A percentile compares a stretch with the other conserved stretches of the same genome.
Evolutionary conservation across 2,797 vertebrate genomes (phyloP).

Genomic region (Poliocrania exsul): DNA sequence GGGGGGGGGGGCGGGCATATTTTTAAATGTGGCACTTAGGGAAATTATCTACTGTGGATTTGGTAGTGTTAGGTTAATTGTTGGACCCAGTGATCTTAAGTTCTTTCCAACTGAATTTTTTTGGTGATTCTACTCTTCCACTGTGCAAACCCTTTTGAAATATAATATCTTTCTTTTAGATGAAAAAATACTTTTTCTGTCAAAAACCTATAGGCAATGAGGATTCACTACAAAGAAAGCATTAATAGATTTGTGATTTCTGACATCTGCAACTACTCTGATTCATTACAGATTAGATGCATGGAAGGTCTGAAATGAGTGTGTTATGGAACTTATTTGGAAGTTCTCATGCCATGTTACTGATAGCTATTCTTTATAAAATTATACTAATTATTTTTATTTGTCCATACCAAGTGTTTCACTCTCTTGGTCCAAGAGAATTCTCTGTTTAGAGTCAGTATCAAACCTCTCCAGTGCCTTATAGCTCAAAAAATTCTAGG

Average conservation of each 20-base stretch:
- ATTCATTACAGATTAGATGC: not conserved
- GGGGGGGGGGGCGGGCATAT: too few relatives aligned
- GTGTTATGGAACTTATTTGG: not conserved
- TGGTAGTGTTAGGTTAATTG: not conserved
- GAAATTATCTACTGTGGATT: not conserved
- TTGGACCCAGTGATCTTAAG: not conserved
- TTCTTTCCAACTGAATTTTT: not conserved
- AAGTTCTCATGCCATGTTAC: not conserved
- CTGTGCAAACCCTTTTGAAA: not conserved
- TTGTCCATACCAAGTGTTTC: not conserved
- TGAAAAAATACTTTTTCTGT: not conserved
- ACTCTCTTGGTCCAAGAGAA: not conserved
- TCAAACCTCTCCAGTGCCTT: not conserved
- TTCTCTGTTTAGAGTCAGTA: not conserved
- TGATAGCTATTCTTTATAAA: not conserved
- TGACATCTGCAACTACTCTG: not conserved
- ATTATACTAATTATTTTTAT: not conserved
- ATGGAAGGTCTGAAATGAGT: not conserved
- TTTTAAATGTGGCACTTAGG: accelerated
- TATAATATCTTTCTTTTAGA: not conserved
- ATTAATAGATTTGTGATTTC: not conserved
- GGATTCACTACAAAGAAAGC: not conserved
- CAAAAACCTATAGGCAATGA: not conserved
- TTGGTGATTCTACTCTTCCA: not conserved
- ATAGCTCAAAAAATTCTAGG: not conserved